These are phyloP conservation scores for Ciona savignyi DNA, from an alignment of 23 tunicate genomes.

Conservation along the genomic window DNA sequence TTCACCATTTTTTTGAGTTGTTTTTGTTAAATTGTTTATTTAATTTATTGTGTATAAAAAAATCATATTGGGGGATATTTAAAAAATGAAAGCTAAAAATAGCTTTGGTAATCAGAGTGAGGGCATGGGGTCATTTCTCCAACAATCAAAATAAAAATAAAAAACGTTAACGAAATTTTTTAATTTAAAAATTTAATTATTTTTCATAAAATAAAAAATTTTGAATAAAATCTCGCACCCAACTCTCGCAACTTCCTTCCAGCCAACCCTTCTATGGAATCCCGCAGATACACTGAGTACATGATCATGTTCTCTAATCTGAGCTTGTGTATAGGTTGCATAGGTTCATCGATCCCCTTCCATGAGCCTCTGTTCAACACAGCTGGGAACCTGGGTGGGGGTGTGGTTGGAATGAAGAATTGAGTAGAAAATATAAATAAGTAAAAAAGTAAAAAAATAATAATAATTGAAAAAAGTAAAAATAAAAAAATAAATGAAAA, in stretches of 20 bases:
- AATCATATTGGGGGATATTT: too few relatives aligned
- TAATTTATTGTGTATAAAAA: neutral
- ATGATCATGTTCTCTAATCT: constrained; percentile 64
- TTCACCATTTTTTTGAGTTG: constrained; percentile 32
- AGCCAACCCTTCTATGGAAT: constrained; percentile 69
- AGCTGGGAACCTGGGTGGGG: constrained; percentile 39
- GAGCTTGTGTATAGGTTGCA: constrained; percentile 40
- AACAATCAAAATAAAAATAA: neutral
- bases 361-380: constrained; percentile 62
- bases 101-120: too few relatives aligned
- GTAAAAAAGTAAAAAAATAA: too few relatives aligned
- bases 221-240: constrained; percentile 19
- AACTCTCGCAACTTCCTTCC: constrained; percentile 60
- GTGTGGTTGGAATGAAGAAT: neutral
- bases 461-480: too few relatives aligned
- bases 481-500: too few relatives aligned
- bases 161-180: neutral
- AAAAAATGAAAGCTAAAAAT: too few relatives aligned
- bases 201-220: neutral
- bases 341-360: constrained; percentile 54
- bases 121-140: too few relatives aligned
- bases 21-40: constrained; percentile 35
- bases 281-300: constrained; percentile 69
- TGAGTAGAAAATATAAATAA: too few relatives aligned
- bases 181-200: neutral